Conservation (phyloP, 2,797 vertebrate species). For the Parauchenoglanis punctatus region DNA sequence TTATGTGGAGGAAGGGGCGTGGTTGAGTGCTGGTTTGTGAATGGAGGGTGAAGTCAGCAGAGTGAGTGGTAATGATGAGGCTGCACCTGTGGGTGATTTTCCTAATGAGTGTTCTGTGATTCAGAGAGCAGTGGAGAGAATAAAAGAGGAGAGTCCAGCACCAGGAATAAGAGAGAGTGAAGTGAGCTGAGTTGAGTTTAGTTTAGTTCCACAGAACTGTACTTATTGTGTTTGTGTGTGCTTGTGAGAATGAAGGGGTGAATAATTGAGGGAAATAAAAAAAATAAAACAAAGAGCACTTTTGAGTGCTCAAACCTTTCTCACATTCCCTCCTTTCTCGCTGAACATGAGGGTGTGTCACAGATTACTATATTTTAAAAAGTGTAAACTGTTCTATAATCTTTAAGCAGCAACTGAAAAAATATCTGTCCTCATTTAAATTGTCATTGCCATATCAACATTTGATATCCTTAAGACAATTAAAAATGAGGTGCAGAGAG, state of each 20-base stretch:
- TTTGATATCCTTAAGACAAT: background rate
- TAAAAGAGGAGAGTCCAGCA: background rate
- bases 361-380: background rate
- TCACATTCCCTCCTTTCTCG: background rate
- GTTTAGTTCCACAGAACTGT: background rate
- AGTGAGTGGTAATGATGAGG: background rate
- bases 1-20: background rate
- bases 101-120: background rate
- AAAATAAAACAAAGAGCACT: background rate
- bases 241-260: background rate
- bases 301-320: background rate
- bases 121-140: background rate
- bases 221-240: background rate
- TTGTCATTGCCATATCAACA: background rate
- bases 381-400: background rate
- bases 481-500: background rate
- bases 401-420: background rate
- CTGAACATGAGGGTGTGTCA: background rate
- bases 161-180: background rate
- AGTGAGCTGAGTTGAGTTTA: background rate
- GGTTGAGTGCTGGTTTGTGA: background rate
- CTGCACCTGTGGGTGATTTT: constrained; percentile 12
- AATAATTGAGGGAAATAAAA: background rate
- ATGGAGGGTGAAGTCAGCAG: background rate
- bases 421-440: background rate